A percentile compares a stretch with the other conserved stretches of the same genome.
These are phyloP conservation scores for Timema cristinae DNA, from an alignment of 2,888 invertebrate genomes.

Conservation along the genomic window DNA sequence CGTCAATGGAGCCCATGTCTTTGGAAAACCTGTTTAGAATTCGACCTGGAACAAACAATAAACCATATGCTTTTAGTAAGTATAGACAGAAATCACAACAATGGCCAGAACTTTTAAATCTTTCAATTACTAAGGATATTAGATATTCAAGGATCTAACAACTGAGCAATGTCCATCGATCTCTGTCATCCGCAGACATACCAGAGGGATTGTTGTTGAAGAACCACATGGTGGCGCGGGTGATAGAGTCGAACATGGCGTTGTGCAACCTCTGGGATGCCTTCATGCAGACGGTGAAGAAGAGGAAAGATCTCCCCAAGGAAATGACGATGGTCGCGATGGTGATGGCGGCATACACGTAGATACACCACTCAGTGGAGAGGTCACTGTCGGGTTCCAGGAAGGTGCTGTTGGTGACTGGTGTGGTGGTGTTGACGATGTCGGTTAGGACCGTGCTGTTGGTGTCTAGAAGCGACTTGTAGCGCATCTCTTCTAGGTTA, in stretches of 20 bases:
- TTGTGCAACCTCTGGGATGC: slow-evolving; percentile 54
- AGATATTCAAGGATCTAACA: too few species aligned
- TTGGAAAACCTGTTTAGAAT: slow-evolving; percentile 52
- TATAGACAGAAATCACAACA: too few species aligned
- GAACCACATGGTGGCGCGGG: slow-evolving; percentile 60
- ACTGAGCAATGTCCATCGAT: too few species aligned
- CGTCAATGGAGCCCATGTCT: slow-evolving; percentile 49
- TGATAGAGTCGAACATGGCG: slow-evolving; percentile 51
- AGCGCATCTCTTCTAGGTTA: slow-evolving; percentile 22
- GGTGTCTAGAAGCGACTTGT: not conserved
- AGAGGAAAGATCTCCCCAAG: slow-evolving; percentile 19
- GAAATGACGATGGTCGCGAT: slow-evolving; percentile 46
- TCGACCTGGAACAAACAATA: slow-evolving; percentile 48
- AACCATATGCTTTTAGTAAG: not conserved
- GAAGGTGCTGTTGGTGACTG: not conserved
- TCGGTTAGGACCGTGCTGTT: not conserved
- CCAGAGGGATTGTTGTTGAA: slow-evolving; percentile 77
- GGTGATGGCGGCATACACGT: slow-evolving; percentile 48
- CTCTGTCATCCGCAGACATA: slow-evolving; percentile 35
- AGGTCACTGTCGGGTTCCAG: not conserved
- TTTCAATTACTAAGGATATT: too few species aligned
- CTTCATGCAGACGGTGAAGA: slow-evolving; percentile 41
- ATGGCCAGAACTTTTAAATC: too few species aligned
- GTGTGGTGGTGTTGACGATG: not conserved
- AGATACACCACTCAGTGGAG: slow-evolving; percentile 23